Conservation (phyloP, 2,113 vertebrate species). For the Uria aalge region DNA sequence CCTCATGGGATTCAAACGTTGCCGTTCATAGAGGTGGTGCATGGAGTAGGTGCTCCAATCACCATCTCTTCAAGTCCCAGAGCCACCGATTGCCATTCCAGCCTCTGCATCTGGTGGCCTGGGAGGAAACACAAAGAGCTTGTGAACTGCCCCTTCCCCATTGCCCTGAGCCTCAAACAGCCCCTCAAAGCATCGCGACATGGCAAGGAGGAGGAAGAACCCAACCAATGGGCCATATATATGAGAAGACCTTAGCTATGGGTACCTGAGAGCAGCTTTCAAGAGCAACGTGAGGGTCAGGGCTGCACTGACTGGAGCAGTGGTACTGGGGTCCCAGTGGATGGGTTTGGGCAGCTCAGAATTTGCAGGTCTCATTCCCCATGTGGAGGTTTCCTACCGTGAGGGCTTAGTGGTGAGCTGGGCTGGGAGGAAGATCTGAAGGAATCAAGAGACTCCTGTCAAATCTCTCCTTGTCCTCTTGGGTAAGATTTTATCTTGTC, state of each 20-base stretch:
- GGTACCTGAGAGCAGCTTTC: background rate
- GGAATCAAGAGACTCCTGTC: background rate
- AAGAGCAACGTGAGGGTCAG: background rate
- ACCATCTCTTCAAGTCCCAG: background rate
- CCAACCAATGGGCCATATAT: too few relatives aligned
- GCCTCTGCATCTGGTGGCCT: background rate
- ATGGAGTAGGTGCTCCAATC: background rate
- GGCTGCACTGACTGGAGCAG: background rate
- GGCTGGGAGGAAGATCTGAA: background rate
- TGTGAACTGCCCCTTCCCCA: background rate
- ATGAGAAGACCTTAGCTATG: background rate
- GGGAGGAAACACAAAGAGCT: background rate
- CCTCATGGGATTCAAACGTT: background rate
- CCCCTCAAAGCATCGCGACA: accelerated
- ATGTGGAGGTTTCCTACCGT: background rate
- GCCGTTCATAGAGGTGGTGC: background rate
- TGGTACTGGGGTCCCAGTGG: accelerated
- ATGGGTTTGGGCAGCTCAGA: background rate
- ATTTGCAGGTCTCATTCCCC: background rate
- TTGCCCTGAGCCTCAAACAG: background rate
- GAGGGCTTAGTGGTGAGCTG: background rate
- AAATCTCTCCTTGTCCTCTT: background rate
- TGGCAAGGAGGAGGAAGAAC: background rate
- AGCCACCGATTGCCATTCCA: background rate
- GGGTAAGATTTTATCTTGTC: background rate